phyloP scores from a whole-genome alignment of 2,797 vertebrate species.

The Sebastes kiyomatsui region DNA sequence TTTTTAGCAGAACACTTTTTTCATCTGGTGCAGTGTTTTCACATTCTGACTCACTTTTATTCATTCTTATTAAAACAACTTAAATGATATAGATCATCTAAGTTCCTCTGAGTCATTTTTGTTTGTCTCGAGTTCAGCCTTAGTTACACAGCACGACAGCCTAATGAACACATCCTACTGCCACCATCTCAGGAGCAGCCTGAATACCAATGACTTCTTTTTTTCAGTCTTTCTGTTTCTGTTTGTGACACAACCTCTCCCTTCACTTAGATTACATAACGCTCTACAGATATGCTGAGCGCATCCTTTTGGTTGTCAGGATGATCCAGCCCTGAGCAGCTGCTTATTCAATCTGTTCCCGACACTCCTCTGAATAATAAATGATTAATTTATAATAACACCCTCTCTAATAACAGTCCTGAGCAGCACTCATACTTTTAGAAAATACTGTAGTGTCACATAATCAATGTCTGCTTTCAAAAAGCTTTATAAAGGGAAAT shows the following conservation, averaged over 20 bases:
- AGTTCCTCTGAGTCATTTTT: neutral
- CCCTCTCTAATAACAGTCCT: neutral
- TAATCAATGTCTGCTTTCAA: neutral
- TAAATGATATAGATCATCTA: accelerated
- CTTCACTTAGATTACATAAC: slow-evolving; percentile 22
- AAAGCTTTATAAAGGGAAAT: neutral
- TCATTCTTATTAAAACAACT: neutral
- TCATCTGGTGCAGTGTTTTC: neutral
- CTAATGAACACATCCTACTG: slow-evolving; percentile 15
- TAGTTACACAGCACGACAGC: neutral
- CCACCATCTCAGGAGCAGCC: neutral
- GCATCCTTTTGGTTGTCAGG: slow-evolving; percentile 11
- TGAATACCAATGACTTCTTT: slow-evolving; percentile 29
- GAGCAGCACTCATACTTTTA: neutral
- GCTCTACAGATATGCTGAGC: slow-evolving; percentile 11
- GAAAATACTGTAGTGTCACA: neutral
- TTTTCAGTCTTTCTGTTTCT: slow-evolving; percentile 1
- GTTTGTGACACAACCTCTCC: neutral
- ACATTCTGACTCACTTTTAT: neutral
- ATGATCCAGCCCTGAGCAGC: neutral
- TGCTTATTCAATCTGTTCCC: slow-evolving; percentile 12
- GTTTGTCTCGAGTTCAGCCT: slow-evolving; percentile 1
- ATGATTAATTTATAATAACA: neutral
- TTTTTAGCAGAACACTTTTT: neutral
- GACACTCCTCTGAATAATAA: neutral